Base-by-base conservation (phyloP, 2,797 vertebrate genomes). In the Psittacula derbiana region DNA sequence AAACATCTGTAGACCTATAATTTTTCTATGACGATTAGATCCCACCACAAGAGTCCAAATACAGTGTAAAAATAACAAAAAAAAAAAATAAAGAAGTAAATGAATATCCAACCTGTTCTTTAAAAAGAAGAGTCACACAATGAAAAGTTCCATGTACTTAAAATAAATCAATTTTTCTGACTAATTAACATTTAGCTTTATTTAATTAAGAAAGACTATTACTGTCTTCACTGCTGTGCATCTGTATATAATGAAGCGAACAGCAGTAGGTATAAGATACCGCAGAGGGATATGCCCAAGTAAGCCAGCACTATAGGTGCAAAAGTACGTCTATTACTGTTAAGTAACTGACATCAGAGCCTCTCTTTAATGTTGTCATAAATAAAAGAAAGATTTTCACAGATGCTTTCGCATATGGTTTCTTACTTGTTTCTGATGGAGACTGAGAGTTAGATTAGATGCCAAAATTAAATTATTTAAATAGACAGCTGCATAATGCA, bases 1-100 rank as follows among this genome's bases (percentile, higher is more conserved):
- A 99, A 99, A 99, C 99, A 99, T 99, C 99, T 99, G 99, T 99
- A 99, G 99, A 99, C 99, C 99, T 99, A 99, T 99, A 99, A 99
- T 99, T 99, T 99, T 98, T 98, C 98, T 99, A 98, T 98, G 98
- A 99, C 98, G 98, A 98, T 98, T 98, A 98, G 97, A 98, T 98
- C 98, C 99, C 98, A 97, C 98, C 97, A 98, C 98, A 98, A 98
- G 98, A 98, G 98, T 98, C 98, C 88, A 98, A 98, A 98, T 97
- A 98, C 98, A 98, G 98, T 98, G 97, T 97, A 98, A 97, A 98
- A 98, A 98, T 98, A 98, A 98, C 98, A 98, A 96, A 90, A 94
- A 95, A 98, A 98, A 98, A 98, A 98, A 98, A 96, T 92, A 97
- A 98, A 97, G 96, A 97, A 98, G 97, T 98, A 98, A 98, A 98